Conservation (phyloP, 2,888 invertebrate species). For the Lydus trimaculatus region DNA sequence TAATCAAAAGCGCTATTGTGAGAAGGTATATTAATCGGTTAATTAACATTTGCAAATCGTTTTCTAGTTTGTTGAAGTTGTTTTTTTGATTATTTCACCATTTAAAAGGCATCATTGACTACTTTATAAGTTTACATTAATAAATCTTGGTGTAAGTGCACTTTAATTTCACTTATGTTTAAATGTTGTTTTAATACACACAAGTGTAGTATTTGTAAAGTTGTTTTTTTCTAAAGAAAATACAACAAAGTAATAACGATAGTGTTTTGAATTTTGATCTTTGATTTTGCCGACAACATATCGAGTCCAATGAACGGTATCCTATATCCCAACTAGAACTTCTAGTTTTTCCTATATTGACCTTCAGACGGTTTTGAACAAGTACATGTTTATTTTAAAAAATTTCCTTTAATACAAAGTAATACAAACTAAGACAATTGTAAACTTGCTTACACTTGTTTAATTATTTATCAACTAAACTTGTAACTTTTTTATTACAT, state of each 20-base stretch:
- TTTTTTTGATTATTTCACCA: background rate
- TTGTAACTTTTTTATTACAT: too few relatives aligned
- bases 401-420: too few relatives aligned
- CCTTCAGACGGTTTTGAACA: background rate
- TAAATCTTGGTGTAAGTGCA: constrained; percentile 1
- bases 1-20: background rate
- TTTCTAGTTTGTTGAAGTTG: background rate
- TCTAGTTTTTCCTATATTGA: constrained; percentile 7
- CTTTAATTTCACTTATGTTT: constrained; percentile 2
- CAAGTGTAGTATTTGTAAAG: background rate
- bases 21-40: background rate
- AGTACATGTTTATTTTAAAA: background rate
- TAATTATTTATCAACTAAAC: background rate
- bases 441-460: background rate
- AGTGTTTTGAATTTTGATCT: constrained; percentile 5
- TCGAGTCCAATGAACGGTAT: background rate
- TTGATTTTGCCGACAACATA: background rate
- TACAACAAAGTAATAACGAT: background rate
- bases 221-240: background rate
- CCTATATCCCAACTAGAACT: background rate
- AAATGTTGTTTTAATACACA: background rate
- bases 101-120: background rate
- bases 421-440: too few relatives aligned
- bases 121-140: constrained; percentile 1
- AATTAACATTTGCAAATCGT: background rate